Evolutionary conservation across 2,113 vertebrate genomes (phyloP).

Genomic region (Corythornis cristatus): DNA sequence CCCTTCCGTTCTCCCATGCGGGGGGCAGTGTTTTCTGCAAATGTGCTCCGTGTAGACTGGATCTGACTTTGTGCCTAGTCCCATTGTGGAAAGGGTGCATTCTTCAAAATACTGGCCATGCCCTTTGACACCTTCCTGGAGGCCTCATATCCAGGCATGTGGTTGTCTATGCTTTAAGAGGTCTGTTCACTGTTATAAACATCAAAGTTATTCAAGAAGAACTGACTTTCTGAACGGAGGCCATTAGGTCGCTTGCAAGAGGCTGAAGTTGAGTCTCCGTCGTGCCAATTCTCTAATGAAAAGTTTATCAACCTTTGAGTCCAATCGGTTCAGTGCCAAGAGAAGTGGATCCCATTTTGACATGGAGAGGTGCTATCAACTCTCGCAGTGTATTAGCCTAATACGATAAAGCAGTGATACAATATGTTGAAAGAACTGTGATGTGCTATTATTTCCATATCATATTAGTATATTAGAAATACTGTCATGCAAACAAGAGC

Average conservation of each 20-base stretch:
- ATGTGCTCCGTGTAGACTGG: constrained; percentile 78
- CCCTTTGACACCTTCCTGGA: constrained; percentile 79
- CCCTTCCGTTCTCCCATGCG: constrained; percentile 71
- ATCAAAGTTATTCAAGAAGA: constrained; percentile 77
- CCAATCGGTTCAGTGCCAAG: constrained; percentile 84
- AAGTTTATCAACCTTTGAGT: constrained; percentile 85
- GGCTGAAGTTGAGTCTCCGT: constrained; percentile 82
- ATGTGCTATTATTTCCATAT: constrained; percentile 77
- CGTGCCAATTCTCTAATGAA: constrained; percentile 83
- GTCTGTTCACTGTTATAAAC: constrained; percentile 80
- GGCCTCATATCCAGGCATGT: constrained; percentile 79
- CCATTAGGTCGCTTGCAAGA: constrained; percentile 84
- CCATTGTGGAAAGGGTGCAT: constrained; percentile 79
- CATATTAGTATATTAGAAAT: constrained; percentile 80
- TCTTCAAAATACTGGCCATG: constrained; percentile 79
- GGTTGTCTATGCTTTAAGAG: constrained; percentile 78
- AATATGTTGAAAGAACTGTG: constrained; percentile 82
- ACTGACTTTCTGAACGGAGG: constrained; percentile 76
- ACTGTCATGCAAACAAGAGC: constrained; percentile 81
- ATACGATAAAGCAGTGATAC: constrained; percentile 87
- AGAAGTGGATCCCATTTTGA: constrained; percentile 85
- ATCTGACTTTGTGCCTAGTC: constrained; percentile 81
- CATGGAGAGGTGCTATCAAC: constrained; percentile 85
- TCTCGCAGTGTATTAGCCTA: constrained; percentile 86
- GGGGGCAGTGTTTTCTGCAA: constrained; percentile 76